Evolutionary conservation across 1,140 invertebrate genomes (phyloP).

Genomic region (Pomacea maculata): DNA sequence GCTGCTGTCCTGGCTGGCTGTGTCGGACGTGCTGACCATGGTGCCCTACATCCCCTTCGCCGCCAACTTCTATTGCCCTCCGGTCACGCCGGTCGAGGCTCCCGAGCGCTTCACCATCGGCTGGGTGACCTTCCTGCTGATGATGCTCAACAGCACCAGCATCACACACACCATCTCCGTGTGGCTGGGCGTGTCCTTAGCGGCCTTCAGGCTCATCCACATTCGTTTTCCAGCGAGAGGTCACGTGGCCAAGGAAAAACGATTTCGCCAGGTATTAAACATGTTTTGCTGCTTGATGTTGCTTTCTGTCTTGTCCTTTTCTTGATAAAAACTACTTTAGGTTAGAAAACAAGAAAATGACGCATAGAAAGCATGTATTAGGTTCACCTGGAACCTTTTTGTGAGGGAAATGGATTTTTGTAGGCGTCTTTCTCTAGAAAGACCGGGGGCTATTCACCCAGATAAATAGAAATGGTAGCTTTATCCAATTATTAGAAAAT

Average conservation of each 20-base stretch:
- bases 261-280: slow-evolving; percentile 71
- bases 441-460: no score
- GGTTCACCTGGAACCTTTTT: no score
- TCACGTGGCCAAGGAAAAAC: slow-evolving; percentile 78
- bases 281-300: no score
- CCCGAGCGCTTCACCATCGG: slow-evolving; percentile 35
- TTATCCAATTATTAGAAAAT: no score
- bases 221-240: slow-evolving; percentile 76
- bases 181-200: slow-evolving; percentile 88
- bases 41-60: slow-evolving; percentile 85
- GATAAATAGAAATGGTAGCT: no score
- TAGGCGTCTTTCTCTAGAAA: no score
- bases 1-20: slow-evolving; percentile 83
- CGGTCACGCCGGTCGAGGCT: slow-evolving; percentile 36
- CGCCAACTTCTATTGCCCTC: slow-evolving; percentile 70
- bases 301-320: no score
- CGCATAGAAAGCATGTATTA: no score
- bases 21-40: slow-evolving; percentile 88
- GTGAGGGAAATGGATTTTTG: no score
- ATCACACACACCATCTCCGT: slow-evolving; percentile 92
- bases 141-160: slow-evolving; percentile 73
- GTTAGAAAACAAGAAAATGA: no score
- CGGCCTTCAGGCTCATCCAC: slow-evolving; percentile 75
- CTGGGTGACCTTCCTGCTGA: slow-evolving; percentile 55
- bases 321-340: no score